Base-by-base conservation (phyloP, 2,888 invertebrate genomes). In the Flexamia atlantica region DNA sequence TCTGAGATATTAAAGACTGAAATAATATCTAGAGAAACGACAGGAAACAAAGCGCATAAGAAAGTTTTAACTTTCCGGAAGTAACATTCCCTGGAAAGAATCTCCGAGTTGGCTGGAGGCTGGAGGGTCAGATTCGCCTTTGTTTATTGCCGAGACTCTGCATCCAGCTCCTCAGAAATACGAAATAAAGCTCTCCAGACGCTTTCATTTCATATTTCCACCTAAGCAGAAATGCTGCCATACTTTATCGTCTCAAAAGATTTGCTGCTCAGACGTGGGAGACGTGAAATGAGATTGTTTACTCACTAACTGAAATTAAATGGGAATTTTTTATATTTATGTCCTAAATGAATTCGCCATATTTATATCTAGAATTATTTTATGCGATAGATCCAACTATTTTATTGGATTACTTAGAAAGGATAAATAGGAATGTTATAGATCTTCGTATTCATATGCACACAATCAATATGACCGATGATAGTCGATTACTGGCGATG, bases 41-140 rank as follows among this genome's bases (percentile, higher is more conserved):
- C 64, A 12, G 28, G 64, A 30, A 28, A 64, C 64, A 64, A 64
- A 64, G 12, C 30, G 64, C 64, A 64, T 53, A 53, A 64, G 64
- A 64, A 64, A 64, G 64, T 64, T 64, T 25, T 28, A 64, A 64
- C 64, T 64, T 64, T 57, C 14, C 20, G 64, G 64, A 28, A 28
- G 28, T 64, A 64, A 64, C 64, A 30, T 64, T 28, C 28, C 17
- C 28, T 7, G 50, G 57, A 23, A 57, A 30, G 64, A 64, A 14
- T 64, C 64, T 23, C 64, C 28, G 14, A 64, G 64, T 64, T 64
- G 28, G 64, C 64, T 5, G 9, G 53, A 14, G 53, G 53, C 12
- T 4, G 57, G 2, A 28, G 30, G 64, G 30, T 64, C 28, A 3
- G 64, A 5, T 17, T 28, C 14, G 28, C 64, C 17, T 64, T 64